Evolutionary conservation across 2,113 vertebrate species (phyloP).

Genomic region (Gallinago paraguaiae): DNA sequence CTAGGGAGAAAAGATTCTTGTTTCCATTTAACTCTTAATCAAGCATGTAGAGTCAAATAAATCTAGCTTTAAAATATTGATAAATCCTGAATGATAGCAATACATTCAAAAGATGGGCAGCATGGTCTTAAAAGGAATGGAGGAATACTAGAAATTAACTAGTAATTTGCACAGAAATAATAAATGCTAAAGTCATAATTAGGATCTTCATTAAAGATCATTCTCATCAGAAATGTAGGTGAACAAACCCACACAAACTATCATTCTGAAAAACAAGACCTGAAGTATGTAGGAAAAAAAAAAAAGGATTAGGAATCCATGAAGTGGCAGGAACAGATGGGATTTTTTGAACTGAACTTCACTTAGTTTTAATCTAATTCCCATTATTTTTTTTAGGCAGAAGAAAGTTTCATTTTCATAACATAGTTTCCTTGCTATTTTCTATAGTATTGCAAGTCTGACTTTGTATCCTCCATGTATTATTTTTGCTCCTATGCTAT

Average conservation of each 20-base stretch:
- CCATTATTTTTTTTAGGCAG: slow-evolving; percentile 9
- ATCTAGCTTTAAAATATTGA: not conserved
- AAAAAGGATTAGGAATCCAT: not conserved
- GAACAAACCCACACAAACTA: not conserved
- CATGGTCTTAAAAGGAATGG: not conserved
- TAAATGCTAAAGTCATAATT: not conserved
- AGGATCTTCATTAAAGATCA: not conserved
- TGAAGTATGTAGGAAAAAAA: not conserved
- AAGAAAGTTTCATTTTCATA: not conserved
- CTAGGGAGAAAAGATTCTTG: not conserved
- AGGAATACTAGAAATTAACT: not conserved
- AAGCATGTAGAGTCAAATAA: not conserved
- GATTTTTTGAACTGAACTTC: not conserved
- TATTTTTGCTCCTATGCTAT: not conserved
- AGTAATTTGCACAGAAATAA: not conserved
- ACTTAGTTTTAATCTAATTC: slow-evolving; percentile 1
- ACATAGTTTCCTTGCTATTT: not conserved
- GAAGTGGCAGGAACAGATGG: not conserved
- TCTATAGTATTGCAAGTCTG: not conserved
- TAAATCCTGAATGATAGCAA: not conserved
- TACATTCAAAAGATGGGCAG: not conserved
- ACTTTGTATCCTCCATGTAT: not conserved
- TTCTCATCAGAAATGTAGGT: not conserved
- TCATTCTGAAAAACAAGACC: not conserved
- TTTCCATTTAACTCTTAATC: not conserved